Evolutionary conservation across 2,113 vertebrate genomes (phyloP).

Genomic region (Tapirus terrestris): DNA sequence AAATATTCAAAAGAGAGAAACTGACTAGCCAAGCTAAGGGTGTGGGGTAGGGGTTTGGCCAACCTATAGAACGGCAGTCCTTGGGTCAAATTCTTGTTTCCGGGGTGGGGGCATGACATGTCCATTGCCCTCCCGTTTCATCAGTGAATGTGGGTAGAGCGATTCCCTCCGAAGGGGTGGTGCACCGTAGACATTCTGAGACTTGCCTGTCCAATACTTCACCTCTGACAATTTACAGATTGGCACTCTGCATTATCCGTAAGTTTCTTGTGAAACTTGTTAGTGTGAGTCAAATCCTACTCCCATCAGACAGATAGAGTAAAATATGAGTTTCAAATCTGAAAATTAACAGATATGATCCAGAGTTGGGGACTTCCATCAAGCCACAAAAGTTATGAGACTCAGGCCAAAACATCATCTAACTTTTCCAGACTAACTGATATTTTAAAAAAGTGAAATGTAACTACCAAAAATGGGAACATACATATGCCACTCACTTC

Average conservation of each 20-base stretch:
- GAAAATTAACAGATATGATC: neutral
- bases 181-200: neutral
- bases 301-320: neutral
- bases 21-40: neutral
- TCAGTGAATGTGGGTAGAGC: neutral
- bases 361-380: neutral
- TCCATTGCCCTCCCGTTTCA: neutral
- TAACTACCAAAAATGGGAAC: neutral
- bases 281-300: neutral
- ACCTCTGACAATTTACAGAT: neutral
- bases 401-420: neutral
- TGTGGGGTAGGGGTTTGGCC: fast-evolving
- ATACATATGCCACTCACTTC: neutral
- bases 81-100: neutral
- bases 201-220: neutral
- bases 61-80: neutral
- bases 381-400: neutral
- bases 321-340: neutral
- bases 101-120: too few species aligned
- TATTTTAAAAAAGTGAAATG: neutral
- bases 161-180: neutral
- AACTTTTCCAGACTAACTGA: neutral
- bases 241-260: neutral
- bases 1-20: neutral
- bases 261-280: neutral